Base-by-base conservation (phyloP, 2,888 invertebrate genomes). In the Limenitis camilla region DNA sequence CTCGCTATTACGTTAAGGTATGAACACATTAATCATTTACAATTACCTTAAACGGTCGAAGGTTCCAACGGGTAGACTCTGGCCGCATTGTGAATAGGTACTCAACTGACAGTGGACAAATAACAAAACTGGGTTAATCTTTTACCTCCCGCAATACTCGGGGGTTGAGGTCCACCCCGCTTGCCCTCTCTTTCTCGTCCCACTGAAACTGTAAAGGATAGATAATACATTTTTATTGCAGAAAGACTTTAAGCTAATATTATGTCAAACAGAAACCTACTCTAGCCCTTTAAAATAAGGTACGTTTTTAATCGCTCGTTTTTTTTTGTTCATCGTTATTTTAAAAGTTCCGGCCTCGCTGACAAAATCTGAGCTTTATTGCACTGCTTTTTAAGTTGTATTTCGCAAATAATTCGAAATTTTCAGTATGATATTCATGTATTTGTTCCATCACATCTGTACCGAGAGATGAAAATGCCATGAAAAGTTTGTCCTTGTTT, bases 121-220 rank as follows among this genome's bases (percentile, higher is more conserved):
- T 86, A 86, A 86, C 86, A 84, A 85, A 86, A 87, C 86, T 87
- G 82, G 86, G 86, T 87, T 87, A 87, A 87, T 86, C 86, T 86
- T 85, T 85, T 78, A 78, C 86, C 86, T 78, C 86, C 86, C 84
- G 79, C 72, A 58, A 72, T 63, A 70, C 60, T 63, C 56, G 72
- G 82, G 79, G 81, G 76, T 75, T 72, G 82, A 77, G 80, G 73
- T 66, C 74, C 82, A 78, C 83, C 85, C 84, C 67, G 62, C 57
- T 40, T 53, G 58, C 58, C 71, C 65, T 82, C 83, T 74, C 82
- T 71, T 68, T 84, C 76, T 60, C 46, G 48, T 62, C 47, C 58
- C 66, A 74, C 70, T 67, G 66, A 72, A 79, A 74, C 71, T 71
- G 79, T 81, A 76, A 77, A 69, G 74, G 84, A 85, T 69, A 70